phyloP scores from a whole-genome alignment of 2,113 vertebrate species.

The Hypocryptadius cinnamomeus region DNA sequence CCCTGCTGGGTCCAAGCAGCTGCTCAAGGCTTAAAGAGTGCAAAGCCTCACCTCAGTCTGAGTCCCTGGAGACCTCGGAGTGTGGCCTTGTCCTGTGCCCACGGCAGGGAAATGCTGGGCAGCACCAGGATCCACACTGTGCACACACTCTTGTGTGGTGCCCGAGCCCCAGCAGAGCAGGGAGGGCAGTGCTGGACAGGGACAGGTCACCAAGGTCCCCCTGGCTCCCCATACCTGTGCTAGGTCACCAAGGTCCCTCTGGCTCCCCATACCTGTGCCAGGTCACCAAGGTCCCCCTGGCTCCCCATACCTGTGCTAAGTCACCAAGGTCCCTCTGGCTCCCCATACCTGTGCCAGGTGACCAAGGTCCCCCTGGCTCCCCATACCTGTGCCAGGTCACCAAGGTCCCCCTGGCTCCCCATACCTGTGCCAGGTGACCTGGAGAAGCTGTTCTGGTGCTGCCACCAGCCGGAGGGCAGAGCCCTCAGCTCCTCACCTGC shows the following conservation, averaged over 20 bases:
- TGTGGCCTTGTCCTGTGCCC: rapidly evolving
- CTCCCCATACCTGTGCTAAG: not conserved
- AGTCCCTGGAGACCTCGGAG: rapidly evolving
- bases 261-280: too few species aligned
- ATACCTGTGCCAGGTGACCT: not conserved
- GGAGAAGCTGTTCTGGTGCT: not conserved
- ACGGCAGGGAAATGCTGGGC: rapidly evolving
- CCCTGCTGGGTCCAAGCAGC: rapidly evolving
- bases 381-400: not conserved
- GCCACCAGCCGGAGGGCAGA: not conserved
- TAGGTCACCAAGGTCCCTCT: too few species aligned
- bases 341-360: not conserved
- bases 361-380: not conserved
- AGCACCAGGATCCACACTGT: not conserved
- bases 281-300: not conserved
- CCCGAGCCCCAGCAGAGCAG: rapidly evolving
- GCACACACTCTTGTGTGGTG: not conserved
- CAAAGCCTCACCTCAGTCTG: not conserved
- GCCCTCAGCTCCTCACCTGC: not conserved
- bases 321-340: too few species aligned
- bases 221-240: not conserved
- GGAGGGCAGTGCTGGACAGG: not conserved
- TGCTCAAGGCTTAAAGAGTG: not conserved
- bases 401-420: not conserved
- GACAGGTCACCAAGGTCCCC: not conserved